A percentile compares a stretch with the other conserved stretches of the same genome.
Evolutionary conservation across 2,888 invertebrate species (phyloP).

Genomic region (Nematopogon swammerdamellus): DNA sequence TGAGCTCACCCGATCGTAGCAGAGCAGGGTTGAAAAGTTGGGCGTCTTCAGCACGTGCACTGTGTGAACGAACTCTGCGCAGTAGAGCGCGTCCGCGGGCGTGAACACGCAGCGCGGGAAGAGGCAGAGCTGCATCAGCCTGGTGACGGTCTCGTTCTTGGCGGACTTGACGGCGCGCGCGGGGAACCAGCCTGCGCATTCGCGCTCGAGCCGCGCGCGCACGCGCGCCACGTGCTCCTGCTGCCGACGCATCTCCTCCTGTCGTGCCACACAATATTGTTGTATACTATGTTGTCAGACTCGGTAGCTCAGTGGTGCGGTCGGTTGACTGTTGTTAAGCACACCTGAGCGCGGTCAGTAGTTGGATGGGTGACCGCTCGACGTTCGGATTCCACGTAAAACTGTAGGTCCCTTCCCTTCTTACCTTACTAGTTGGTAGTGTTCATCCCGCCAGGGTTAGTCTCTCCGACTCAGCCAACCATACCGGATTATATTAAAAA

Average conservation of each 20-base stretch:
- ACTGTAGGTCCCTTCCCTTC: too few species aligned
- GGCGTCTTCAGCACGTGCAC: slow-evolving; percentile 93
- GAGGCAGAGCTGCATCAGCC: slow-evolving; percentile 92
- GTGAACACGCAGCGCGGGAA: slow-evolving; percentile 98
- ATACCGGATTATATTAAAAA: too few species aligned
- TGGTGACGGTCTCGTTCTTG: slow-evolving; percentile 94
- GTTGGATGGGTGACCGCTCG: too few species aligned
- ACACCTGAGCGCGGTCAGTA: too few species aligned
- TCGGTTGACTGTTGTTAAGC: too few species aligned
- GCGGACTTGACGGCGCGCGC: slow-evolving; percentile 82
- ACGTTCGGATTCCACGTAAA: too few species aligned
- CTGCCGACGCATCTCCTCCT: slow-evolving; percentile 92
- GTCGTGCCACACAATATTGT: too few species aligned
- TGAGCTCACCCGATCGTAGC: slow-evolving; percentile 91
- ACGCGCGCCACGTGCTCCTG: slow-evolving; percentile 93
- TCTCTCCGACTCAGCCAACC: too few species aligned
- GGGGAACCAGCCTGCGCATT: slow-evolving; percentile 84
- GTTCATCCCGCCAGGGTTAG: too few species aligned
- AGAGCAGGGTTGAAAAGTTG: slow-evolving; percentile 95
- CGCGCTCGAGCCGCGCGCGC: slow-evolving; percentile 65
- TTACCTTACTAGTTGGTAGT: too few species aligned
- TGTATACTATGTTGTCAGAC: too few species aligned
- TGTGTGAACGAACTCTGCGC: slow-evolving; percentile 95
- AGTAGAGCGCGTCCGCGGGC: slow-evolving; percentile 93
- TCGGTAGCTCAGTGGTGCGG: too few species aligned